These are phyloP conservation scores for Thereva unica DNA, from an alignment of 2,888 invertebrate genomes.

Conservation along the genomic window DNA sequence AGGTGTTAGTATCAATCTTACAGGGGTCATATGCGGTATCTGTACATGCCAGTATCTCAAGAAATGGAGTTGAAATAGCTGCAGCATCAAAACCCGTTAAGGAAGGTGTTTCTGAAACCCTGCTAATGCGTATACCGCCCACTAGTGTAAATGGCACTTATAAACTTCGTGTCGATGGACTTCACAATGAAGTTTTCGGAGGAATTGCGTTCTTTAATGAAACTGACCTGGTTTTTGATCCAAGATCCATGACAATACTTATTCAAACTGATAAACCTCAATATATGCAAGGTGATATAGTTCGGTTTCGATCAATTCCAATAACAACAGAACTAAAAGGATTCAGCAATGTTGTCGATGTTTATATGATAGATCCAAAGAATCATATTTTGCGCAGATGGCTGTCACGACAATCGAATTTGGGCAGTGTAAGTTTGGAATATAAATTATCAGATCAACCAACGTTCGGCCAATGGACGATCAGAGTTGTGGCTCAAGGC, in stretches of 20 bases:
- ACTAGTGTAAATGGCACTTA: conserved; percentile 85
- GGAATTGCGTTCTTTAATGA: conserved; percentile 91
- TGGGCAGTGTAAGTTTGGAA: conserved; percentile 89
- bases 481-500: conserved; percentile 85
- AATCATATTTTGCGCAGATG: conserved; percentile 87
- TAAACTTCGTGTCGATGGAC: conserved; percentile 80
- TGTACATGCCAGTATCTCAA: conserved; percentile 84
- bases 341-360: conserved; percentile 87
- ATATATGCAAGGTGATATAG: conserved; percentile 90
- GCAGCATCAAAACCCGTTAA: conserved; percentile 80
- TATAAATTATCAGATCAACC: conserved; percentile 92
- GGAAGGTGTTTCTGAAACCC: conserved; percentile 84
- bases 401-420: conserved; percentile 90
- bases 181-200: conserved; percentile 69
- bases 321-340: conserved; percentile 91
- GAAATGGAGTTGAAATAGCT: conserved; percentile 88
- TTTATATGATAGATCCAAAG: conserved; percentile 88
- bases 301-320: conserved; percentile 88
- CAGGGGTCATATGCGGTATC: conserved; percentile 79
- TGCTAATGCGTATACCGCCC: conserved; percentile 85
- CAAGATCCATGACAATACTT: conserved; percentile 92
- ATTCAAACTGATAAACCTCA: conserved; percentile 94
- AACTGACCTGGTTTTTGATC: conserved; percentile 80
- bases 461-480: conserved; percentile 88
- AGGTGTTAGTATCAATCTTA: conserved; percentile 83